Evolutionary conservation across 2,113 vertebrate species (phyloP).

Genomic region (Suncus etruscus): DNA sequence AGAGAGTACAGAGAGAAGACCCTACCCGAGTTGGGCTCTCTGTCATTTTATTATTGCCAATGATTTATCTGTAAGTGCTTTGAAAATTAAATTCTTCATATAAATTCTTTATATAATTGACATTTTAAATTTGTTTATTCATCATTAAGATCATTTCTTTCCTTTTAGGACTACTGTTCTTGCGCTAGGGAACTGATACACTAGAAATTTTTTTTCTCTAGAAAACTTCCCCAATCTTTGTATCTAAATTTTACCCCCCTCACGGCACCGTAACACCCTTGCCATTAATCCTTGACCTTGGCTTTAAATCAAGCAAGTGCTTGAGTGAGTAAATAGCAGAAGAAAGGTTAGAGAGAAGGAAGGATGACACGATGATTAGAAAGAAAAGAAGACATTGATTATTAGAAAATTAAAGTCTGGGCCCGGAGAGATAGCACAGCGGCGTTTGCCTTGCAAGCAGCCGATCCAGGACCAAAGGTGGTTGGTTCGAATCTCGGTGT

Average conservation of each 20-base stretch:
- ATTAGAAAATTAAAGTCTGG: too few species aligned
- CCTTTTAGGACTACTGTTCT: too few species aligned
- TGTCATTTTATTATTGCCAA: slow-evolving; percentile 24
- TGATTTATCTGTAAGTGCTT: slow-evolving; percentile 11
- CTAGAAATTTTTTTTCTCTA: background rate
- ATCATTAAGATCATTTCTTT: too few species aligned
- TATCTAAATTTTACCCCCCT: background rate
- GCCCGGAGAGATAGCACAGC: too few species aligned
- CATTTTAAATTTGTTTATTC: slow-evolving; percentile 6
- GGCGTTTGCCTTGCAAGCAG: too few species aligned
- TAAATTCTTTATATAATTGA: slow-evolving; percentile 36
- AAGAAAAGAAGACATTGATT: too few species aligned
- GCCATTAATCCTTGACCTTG: background rate
- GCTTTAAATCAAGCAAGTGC: background rate
- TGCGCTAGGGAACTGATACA: too few species aligned
- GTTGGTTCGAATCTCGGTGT: too few species aligned
- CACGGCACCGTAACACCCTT: background rate
- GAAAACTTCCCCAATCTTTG: background rate
- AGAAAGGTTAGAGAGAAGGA: too few species aligned
- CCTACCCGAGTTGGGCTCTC: background rate
- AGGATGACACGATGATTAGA: too few species aligned
- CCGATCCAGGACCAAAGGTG: too few species aligned
- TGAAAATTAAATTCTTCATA: slow-evolving; percentile 43
- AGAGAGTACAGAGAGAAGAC: slow-evolving; percentile 11
- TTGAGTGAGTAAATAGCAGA: background rate